Evolutionary conservation across 1,140 invertebrate genomes (phyloP).

Genomic region (Hycleus cichorii): DNA sequence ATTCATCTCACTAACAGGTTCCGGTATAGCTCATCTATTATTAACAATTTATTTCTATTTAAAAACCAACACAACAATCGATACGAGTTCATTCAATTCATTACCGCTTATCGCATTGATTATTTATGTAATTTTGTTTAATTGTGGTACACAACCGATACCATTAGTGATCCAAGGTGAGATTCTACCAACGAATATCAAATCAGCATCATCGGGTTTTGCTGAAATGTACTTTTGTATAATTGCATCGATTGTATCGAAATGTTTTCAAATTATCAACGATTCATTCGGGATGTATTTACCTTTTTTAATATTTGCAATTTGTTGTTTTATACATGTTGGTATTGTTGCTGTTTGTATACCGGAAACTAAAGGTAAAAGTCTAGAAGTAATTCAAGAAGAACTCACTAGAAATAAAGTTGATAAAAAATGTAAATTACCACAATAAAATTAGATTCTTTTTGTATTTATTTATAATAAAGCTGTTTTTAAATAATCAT

Average conservation of each 20-base stretch:
- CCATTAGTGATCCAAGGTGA: slow-evolving; percentile 64
- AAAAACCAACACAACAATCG: neutral
- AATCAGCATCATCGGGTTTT: slow-evolving; percentile 58
- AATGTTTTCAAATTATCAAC: slow-evolving; percentile 55
- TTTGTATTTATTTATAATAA: too few species aligned
- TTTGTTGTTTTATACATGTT: slow-evolving; percentile 50
- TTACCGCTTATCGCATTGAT: slow-evolving; percentile 57
- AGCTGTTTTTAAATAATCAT: too few species aligned
- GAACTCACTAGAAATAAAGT: neutral
- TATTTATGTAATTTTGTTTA: slow-evolving; percentile 59
- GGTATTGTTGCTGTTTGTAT: slow-evolving; percentile 51
- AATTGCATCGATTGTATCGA: slow-evolving; percentile 64
- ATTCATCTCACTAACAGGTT: slow-evolving; percentile 49
- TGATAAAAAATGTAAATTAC: too few species aligned
- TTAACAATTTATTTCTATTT: slow-evolving; percentile 47
- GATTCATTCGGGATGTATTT: slow-evolving; percentile 54
- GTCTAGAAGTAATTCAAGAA: neutral
- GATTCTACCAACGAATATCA: slow-evolving; percentile 62
- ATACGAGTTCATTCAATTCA: slow-evolving; percentile 40
- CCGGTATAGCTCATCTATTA: slow-evolving; percentile 45
- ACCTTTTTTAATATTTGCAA: slow-evolving; percentile 63
- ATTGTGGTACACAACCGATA: slow-evolving; percentile 59
- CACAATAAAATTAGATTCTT: too few species aligned
- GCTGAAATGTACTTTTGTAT: slow-evolving; percentile 60
- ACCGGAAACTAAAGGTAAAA: slow-evolving; percentile 2